phyloP scores from a whole-genome alignment of 2,113 vertebrate genomes.

The Trogon surrucura region DNA sequence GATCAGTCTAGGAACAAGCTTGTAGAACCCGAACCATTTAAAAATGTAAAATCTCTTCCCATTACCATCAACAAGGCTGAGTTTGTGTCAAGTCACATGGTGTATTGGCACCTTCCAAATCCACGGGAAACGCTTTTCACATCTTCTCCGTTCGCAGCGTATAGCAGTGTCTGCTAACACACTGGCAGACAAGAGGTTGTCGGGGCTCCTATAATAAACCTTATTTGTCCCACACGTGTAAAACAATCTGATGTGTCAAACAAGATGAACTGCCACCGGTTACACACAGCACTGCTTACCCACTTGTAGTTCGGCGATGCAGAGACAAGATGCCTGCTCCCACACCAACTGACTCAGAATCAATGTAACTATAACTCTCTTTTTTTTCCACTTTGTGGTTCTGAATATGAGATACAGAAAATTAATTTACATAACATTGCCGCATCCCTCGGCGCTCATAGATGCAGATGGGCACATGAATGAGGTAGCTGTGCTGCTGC shows the following conservation, averaged over 20 bases:
- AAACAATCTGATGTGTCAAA: not conserved
- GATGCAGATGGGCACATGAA: not conserved
- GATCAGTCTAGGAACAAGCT: not conserved
- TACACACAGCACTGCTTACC: not conserved
- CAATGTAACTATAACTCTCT: too few species aligned
- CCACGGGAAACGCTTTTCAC: not conserved
- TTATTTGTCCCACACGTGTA: not conserved
- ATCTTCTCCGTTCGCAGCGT: not conserved
- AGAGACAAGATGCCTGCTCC: rapidly evolving
- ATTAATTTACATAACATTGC: not conserved
- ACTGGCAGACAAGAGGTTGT: not conserved
- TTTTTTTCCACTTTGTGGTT: not conserved
- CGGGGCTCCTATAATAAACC: not conserved
- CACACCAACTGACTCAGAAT: not conserved
- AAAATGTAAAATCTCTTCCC: slow-evolving; percentile 63
- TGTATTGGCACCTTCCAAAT: not conserved
- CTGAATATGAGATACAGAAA: not conserved
- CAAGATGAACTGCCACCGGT: not conserved
- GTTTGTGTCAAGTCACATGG: not conserved
- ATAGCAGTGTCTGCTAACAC: not conserved
- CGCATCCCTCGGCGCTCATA: not conserved
- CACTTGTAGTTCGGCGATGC: not conserved
- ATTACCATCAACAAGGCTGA: slow-evolving; percentile 41
- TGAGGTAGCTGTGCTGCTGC: not conserved
- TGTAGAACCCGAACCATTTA: slow-evolving; percentile 21